These are phyloP conservation scores for Periplaneta americana DNA, from an alignment of 1,140 invertebrate genomes.

Conservation along the genomic window DNA sequence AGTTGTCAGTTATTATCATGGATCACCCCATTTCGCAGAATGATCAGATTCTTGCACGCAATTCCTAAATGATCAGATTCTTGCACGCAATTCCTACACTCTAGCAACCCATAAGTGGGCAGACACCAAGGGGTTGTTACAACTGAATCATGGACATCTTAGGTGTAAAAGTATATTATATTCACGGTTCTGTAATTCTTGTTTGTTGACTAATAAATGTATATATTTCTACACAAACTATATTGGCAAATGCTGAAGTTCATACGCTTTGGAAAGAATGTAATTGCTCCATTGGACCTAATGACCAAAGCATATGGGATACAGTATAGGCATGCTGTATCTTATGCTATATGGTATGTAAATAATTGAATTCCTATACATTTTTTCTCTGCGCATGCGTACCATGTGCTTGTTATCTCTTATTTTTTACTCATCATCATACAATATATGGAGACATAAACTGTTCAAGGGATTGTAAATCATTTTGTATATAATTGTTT, in stretches of 20 bases:
- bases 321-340: too few relatives aligned
- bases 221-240: background rate
- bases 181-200: too few relatives aligned
- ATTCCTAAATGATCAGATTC: too few relatives aligned
- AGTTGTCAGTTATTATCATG: too few relatives aligned
- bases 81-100: too few relatives aligned
- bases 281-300: background rate
- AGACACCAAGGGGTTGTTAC: too few relatives aligned
- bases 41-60: too few relatives aligned
- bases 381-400: background rate
- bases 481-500: background rate
- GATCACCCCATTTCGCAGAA: too few relatives aligned
- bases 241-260: background rate
- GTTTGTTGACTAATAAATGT: background rate
- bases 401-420: background rate
- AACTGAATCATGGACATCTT: too few relatives aligned
- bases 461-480: background rate
- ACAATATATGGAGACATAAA: background rate
- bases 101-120: too few relatives aligned
- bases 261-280: background rate
- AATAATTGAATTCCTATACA: background rate
- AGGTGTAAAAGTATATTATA: too few relatives aligned
- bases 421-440: background rate
- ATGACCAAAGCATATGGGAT: background rate
- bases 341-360: background rate